A percentile compares a stretch with the other conserved stretches of the same genome.
Conservation (phyloP, 2,113 vertebrate genomes). For the Ophthalmolycus amberensis region DNA sequence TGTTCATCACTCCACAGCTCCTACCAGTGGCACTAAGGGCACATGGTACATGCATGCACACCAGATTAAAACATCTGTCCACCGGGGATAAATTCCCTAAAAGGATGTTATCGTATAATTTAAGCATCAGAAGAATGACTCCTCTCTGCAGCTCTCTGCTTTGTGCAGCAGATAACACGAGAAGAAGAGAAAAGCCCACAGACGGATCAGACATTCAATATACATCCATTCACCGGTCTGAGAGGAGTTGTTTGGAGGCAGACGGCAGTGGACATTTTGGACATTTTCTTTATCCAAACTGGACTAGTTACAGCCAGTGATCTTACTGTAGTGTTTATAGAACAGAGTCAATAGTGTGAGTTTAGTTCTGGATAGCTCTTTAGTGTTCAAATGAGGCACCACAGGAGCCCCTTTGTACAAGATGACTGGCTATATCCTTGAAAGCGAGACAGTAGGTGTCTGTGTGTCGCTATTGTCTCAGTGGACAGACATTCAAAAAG, state of each 20-base stretch:
- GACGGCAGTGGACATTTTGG: slow-evolving; percentile 8
- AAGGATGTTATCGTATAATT: slow-evolving; percentile 41
- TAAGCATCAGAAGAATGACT: slow-evolving; percentile 5
- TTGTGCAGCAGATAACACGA: slow-evolving; percentile 21
- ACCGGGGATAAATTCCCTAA: slow-evolving; percentile 2
- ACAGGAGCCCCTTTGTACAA: slow-evolving; percentile 58
- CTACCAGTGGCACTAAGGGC: slow-evolving; percentile 71
- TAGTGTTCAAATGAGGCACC: slow-evolving; percentile 52
- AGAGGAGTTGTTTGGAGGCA: slow-evolving; percentile 14
- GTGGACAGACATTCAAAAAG: slow-evolving; percentile 56
- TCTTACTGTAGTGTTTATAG: slow-evolving; percentile 44
- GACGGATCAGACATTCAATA: slow-evolving; percentile 31
- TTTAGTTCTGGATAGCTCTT: slow-evolving; percentile 47
- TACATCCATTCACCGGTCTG: slow-evolving; percentile 11
- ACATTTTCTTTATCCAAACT: slow-evolving; percentile 17
- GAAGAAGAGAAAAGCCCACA: slow-evolving; percentile 21
- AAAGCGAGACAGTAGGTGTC: slow-evolving; percentile 63
- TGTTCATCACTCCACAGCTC: slow-evolving; percentile 71
- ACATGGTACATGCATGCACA: slow-evolving; percentile 38
- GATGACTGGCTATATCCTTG: slow-evolving; percentile 51
- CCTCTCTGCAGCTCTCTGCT: slow-evolving; percentile 26
- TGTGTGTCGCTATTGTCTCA: slow-evolving; percentile 64
- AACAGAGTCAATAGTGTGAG: slow-evolving; percentile 42
- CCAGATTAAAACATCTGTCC: slow-evolving; percentile 49
- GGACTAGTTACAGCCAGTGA: not conserved